These are phyloP conservation scores for Drosophila neotestacea DNA, from an alignment of 2,888 invertebrate genomes.

Conservation along the genomic window DNA sequence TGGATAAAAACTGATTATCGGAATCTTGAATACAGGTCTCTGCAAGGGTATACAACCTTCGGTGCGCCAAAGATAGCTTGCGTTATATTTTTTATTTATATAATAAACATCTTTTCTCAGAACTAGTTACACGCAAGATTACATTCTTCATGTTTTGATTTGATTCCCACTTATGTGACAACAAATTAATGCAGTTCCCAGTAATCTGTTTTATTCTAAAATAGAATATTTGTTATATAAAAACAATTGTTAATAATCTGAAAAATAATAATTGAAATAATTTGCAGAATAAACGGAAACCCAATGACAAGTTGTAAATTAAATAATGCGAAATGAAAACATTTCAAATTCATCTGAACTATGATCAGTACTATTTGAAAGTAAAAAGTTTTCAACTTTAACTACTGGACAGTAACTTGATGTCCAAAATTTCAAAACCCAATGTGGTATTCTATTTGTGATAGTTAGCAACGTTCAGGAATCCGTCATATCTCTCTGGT, in stretches of 20 bases:
- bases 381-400: neutral
- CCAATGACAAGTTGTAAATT: neutral
- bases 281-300: too few relatives aligned
- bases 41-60: too few relatives aligned
- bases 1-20: too few relatives aligned
- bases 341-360: neutral
- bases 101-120: neutral
- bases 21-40: too few relatives aligned
- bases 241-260: too few relatives aligned
- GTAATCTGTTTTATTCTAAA: neutral
- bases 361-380: neutral
- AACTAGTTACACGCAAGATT: neutral
- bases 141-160: neutral
- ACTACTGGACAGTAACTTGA: too few relatives aligned
- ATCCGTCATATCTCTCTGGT: constrained; percentile 1
- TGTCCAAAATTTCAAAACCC: too few relatives aligned
- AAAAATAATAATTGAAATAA: too few relatives aligned
- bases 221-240: too few relatives aligned
- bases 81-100: neutral
- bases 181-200: neutral
- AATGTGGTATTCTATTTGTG: neutral
- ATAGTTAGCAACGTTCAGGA: neutral
- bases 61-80: too few relatives aligned
- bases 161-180: neutral
- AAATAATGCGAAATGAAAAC: neutral